These are phyloP conservation scores for Hippasteria phrygiana DNA, from an alignment of 53 echinoderm and acorn worm species.

Conservation along the genomic window DNA sequence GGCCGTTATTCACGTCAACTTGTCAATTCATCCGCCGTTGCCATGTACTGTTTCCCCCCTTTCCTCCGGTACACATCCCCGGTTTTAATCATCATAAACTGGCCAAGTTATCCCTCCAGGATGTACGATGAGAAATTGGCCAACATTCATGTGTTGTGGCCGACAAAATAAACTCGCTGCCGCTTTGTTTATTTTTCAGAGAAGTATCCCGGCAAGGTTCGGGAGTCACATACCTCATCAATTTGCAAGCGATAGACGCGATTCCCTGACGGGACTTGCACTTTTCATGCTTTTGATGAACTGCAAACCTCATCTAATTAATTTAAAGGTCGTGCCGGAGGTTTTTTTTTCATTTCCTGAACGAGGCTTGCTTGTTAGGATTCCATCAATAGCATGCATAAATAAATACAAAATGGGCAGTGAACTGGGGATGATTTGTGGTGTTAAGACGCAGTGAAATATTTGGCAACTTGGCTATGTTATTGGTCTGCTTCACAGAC, in stretches of 20 bases:
- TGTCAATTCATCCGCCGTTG: not conserved
- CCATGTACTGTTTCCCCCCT: not conserved
- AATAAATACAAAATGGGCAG: constrained; percentile 49
- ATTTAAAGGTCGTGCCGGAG: constrained; percentile 14
- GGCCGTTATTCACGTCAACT: too few relatives aligned
- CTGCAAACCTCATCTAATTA: not conserved
- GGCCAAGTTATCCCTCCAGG: not conserved
- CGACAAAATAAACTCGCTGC: constrained; percentile 50
- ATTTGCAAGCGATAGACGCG: not conserved
- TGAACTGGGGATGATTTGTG: constrained; percentile 19
- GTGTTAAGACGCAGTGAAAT: not conserved
- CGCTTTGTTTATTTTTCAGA: constrained; percentile 38
- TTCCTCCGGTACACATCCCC: not conserved
- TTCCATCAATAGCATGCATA: constrained; percentile 21
- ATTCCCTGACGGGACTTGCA: not conserved
- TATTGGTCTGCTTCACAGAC: not conserved
- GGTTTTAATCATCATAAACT: constrained; percentile 14
- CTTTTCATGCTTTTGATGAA: constrained; percentile 46
- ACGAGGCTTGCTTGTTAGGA: not conserved
- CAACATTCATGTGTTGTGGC: constrained; percentile 38
- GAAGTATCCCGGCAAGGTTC: constrained; percentile 3
- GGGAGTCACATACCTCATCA: constrained; percentile 33
- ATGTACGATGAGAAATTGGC: constrained; percentile 8
- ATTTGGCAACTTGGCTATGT: not conserved
- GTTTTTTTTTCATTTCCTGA: constrained; percentile 8